These are phyloP conservation scores for Brachycybe producta DNA, from an alignment of 2,888 invertebrate species.

Conservation along the genomic window DNA sequence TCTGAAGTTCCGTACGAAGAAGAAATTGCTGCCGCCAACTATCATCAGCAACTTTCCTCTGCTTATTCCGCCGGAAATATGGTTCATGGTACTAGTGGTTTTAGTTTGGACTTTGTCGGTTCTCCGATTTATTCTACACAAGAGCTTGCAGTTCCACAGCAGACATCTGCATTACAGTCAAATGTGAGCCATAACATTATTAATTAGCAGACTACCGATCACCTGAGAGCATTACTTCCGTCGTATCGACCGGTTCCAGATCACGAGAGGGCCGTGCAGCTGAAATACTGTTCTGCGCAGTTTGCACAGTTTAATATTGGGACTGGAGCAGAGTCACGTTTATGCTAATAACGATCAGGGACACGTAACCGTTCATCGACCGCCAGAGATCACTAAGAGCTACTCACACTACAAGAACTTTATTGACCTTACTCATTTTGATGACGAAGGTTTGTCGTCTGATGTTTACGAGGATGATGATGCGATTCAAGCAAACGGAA, in stretches of 20 bases:
- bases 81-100: constrained; percentile 5
- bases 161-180: constrained; percentile 5
- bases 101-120: constrained; percentile 5
- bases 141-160: neutral
- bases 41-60: constrained; percentile 4
- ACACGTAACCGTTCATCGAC: constrained; percentile 1
- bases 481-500: neutral
- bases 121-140: constrained; percentile 1
- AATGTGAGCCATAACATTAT: constrained; percentile 7
- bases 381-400: constrained; percentile 19
- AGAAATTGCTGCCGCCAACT: neutral
- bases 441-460: constrained; percentile 19
- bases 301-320: constrained; percentile 41
- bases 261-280: constrained; percentile 83
- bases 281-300: constrained; percentile 42
- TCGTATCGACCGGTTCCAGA: constrained; percentile 69
- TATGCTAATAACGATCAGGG: constrained; percentile 3
- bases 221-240: constrained; percentile 27
- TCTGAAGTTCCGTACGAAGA: constrained; percentile 8
- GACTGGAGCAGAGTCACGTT: too few relatives aligned
- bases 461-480: neutral
- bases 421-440: constrained; percentile 26
- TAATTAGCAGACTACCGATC: constrained; percentile 7
- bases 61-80: constrained; percentile 8
- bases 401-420: constrained; percentile 27